Conservation (phyloP, 1,140 invertebrate genomes). For the Drosophila triauraria region DNA sequence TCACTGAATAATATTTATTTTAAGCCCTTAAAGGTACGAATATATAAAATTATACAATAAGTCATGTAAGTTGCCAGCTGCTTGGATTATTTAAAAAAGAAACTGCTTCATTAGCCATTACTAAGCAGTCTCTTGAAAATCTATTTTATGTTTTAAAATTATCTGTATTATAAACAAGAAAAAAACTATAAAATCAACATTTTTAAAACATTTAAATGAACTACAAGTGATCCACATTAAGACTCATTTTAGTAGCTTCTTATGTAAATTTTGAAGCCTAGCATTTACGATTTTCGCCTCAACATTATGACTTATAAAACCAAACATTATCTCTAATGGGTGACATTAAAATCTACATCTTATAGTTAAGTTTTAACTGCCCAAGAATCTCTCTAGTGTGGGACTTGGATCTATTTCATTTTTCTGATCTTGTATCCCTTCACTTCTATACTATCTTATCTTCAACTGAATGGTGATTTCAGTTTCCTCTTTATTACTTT, state of each 20-base stretch:
- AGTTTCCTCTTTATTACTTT: neutral
- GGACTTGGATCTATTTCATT: neutral
- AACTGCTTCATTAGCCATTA: too few species aligned
- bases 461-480: neutral
- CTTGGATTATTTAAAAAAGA: too few species aligned
- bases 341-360: slow-evolving; percentile 1
- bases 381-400: neutral
- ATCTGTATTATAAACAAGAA: too few species aligned
- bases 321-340: slow-evolving; percentile 23
- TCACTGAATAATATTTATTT: neutral
- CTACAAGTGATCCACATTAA: slow-evolving; percentile 1
- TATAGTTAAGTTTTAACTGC: neutral
- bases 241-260: neutral
- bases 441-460: neutral
- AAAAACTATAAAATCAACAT: neutral
- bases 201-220: neutral
- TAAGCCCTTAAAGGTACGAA: too few species aligned
- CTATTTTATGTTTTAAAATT: neutral
- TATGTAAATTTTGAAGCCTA: slow-evolving; percentile 1
- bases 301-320: slow-evolving; percentile 24
- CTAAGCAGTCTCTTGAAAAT: neutral
- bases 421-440: neutral
- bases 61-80: too few species aligned
- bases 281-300: neutral
- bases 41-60: too few species aligned